Evolutionary conservation across 1,140 invertebrate species (phyloP).

Genomic region (Frieseomelitta varia): DNA sequence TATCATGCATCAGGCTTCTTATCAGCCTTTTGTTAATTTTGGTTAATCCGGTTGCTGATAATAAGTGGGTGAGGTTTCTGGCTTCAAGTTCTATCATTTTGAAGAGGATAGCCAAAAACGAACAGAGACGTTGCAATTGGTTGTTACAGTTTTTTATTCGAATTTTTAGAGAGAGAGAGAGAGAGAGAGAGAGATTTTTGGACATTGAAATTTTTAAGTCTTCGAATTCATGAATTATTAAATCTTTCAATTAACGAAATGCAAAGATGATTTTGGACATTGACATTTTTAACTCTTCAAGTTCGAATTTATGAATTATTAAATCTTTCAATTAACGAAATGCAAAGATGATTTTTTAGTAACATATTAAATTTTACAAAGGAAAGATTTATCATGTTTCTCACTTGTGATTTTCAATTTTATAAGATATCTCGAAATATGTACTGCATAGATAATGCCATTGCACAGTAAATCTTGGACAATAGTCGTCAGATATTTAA

Average conservation of each 20-base stretch:
- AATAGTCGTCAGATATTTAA: neutral
- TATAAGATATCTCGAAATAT: neutral
- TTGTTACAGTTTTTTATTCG: neutral
- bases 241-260: neutral
- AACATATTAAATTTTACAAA: neutral
- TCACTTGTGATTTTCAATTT: neutral
- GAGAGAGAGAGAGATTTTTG: neutral
- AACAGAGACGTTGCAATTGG: neutral
- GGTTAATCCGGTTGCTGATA: neutral
- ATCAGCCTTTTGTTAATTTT: constrained; percentile 9
- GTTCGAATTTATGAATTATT: neutral
- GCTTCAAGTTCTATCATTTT: neutral
- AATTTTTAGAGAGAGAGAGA: neutral
- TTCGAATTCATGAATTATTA: neutral
- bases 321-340: neutral
- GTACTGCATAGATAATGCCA: neutral
- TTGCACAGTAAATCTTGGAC: neutral
- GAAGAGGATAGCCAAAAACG: neutral
- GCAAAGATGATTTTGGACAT: neutral
- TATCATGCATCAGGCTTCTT: neutral
- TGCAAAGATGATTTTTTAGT: neutral
- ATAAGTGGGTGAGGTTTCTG: neutral
- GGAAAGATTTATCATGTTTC: neutral
- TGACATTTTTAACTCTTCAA: neutral
- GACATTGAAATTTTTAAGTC: neutral